Evolutionary conservation across 2,888 invertebrate genomes (phyloP).

Genomic region (Bimastos eiseni): DNA sequence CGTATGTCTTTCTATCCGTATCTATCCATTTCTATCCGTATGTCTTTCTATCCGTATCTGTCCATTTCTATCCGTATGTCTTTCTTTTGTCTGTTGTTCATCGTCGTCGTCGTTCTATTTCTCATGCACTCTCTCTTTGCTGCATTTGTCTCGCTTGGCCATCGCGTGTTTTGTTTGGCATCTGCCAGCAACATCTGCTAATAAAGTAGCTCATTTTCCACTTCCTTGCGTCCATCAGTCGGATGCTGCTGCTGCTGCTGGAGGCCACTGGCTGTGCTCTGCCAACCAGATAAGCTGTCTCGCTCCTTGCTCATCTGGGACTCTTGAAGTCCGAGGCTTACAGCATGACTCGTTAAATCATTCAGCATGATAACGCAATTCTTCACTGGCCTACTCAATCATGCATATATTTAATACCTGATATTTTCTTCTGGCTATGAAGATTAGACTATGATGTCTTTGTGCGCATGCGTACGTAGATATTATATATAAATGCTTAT

Average conservation of each 20-base stretch:
- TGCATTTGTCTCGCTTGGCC: neutral
- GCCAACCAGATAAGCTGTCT: constrained; percentile 4
- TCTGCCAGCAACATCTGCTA: constrained; percentile 6
- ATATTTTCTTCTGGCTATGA: neutral
- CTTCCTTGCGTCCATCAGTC: constrained; percentile 13
- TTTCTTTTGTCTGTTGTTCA: neutral
- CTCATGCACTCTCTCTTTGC: neutral
- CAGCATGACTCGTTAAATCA: constrained; percentile 13
- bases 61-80: neutral
- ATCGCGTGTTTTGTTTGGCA: neutral
- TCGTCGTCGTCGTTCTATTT: neutral
- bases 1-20: no score
- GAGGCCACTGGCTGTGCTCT: neutral
- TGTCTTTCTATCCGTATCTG: neutral
- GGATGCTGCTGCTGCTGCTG: neutral
- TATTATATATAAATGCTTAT: neutral
- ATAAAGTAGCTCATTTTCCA: constrained; percentile 13
- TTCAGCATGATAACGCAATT: neutral
- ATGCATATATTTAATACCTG: neutral
- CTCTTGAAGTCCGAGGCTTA: neutral
- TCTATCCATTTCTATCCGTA: neutral
- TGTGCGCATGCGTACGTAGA: neutral
- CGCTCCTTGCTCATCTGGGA: neutral
- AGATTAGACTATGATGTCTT: neutral
- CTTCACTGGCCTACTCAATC: neutral